These are phyloP conservation scores for Chelonoidis abingdonii DNA, from an alignment of 2,113 vertebrate species.

Conservation along the genomic window DNA sequence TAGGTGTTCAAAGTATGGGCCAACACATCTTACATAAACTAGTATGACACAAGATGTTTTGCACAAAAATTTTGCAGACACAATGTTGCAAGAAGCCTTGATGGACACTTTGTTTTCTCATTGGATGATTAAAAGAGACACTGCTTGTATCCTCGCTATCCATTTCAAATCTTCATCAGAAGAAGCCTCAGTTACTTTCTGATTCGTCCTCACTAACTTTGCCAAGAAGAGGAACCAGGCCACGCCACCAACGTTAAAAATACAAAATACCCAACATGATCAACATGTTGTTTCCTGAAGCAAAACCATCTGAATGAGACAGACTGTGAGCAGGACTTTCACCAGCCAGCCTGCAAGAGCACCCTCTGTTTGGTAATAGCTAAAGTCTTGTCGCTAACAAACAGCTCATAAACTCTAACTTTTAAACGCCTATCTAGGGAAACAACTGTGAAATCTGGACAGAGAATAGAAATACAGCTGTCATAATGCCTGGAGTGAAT, in stretches of 20 bases:
- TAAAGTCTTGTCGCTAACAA: not conserved
- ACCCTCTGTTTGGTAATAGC: slow-evolving; percentile 25
- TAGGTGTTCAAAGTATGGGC: not conserved
- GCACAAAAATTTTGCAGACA: not conserved
- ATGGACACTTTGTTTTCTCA: not conserved
- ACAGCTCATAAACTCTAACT: not conserved
- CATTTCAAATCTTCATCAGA: not conserved
- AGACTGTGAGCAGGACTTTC: not conserved
- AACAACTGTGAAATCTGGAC: not conserved
- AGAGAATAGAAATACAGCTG: not conserved
- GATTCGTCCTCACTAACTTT: not conserved
- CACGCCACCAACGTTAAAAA: not conserved
- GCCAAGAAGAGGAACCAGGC: not conserved
- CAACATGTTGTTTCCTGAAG: not conserved
- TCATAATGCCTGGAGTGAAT: not conserved
- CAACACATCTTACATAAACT: slow-evolving; percentile 40
- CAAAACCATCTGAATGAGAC: not conserved
- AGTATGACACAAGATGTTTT: not conserved
- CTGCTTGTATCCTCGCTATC: not conserved
- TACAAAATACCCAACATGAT: not conserved
- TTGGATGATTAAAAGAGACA: not conserved
- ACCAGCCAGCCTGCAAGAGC: not conserved
- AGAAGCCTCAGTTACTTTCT: not conserved
- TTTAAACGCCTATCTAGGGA: not conserved
- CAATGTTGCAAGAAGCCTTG: slow-evolving; percentile 3